Evolutionary conservation across 2,113 vertebrate genomes (phyloP), one percentile per base, ranked within the genome.

Genomic region (Bucco capensis): DNA sequence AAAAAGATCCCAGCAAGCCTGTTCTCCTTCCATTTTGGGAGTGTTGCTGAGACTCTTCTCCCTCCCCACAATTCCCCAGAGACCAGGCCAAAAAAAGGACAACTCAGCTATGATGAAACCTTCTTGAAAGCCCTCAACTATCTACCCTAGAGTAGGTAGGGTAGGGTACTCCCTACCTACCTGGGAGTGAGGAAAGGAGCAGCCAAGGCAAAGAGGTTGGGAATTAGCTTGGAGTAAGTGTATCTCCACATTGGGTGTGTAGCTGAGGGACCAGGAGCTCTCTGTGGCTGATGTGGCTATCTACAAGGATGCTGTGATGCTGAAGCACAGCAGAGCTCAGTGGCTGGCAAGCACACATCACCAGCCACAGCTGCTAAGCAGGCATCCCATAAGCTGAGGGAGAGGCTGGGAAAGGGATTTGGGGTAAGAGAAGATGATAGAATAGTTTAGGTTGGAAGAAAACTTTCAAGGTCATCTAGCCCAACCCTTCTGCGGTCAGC

Each of bases 61-160:
- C 53, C 19, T 42, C 47, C 10, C 12, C 49, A 40, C 33, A 46
- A 1, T 57, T 31, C 27, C 49, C 49, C 9, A 1, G 69, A 15
- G 21, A 8, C 28, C 46, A 33, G 14, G 10, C 12, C 30, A 13
- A 24, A 15, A 5, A 24, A 15, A 8, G 2, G 8, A 67, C 23
- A 24, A 16, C 27, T 38, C 57, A 30, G 19, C 31, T 10, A 6
- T 0, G 7, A 27, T 0, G 27, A 13, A 57, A 86, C 9, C 9
- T 21, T 9, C 25, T 10, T 28, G 47, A 83, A 66, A 62, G 10
- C 6, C 46, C 15, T n/a, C 12, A 2, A 2, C 23, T 11, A 28
- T 19, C 5, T 0, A 24, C 35, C n/a, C 0, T 1, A 7, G 8
- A 8, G 18, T n/a, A n/a, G n/a, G n/a, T n/a, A n/a, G n/a, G n/a